These are phyloP conservation scores for Urechis unicinctus DNA, from an alignment of 2,888 invertebrate genomes.

Conservation along the genomic window DNA sequence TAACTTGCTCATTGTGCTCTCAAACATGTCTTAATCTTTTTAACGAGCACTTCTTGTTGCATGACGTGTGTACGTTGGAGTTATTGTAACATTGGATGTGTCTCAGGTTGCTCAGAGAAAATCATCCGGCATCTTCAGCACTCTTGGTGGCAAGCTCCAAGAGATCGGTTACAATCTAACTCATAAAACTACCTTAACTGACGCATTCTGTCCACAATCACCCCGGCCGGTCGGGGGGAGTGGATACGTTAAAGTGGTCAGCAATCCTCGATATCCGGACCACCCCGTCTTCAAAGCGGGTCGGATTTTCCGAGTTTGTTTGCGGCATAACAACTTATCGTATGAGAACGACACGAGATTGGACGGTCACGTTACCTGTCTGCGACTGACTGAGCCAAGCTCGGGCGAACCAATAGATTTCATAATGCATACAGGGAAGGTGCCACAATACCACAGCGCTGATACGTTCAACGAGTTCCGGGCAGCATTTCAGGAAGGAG, in stretches of 20 bases:
- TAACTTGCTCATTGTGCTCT: no score
- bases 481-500: constrained; percentile 6
- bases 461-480: constrained; percentile 6
- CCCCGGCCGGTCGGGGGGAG: constrained; percentile 12
- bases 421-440: constrained; percentile 16
- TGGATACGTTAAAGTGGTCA: constrained; percentile 16
- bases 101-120: background rate
- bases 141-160: background rate
- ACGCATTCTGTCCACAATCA: background rate
- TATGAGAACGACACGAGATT: constrained; percentile 13
- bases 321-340: constrained; percentile 18
- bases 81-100: no score
- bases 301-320: constrained; percentile 9
- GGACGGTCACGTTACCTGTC: constrained; percentile 16
- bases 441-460: constrained; percentile 12
- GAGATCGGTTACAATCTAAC: background rate
- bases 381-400: constrained; percentile 16
- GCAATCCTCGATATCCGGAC: constrained; percentile 14
- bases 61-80: no score
- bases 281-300: constrained; percentile 14
- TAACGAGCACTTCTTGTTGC: no score
- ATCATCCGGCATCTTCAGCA: background rate
- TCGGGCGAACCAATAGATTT: constrained; percentile 14
- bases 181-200: background rate
- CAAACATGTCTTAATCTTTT: no score